phyloP scores from a whole-genome alignment of 1,140 invertebrate genomes.

The Pogonomyrmex californicus region DNA sequence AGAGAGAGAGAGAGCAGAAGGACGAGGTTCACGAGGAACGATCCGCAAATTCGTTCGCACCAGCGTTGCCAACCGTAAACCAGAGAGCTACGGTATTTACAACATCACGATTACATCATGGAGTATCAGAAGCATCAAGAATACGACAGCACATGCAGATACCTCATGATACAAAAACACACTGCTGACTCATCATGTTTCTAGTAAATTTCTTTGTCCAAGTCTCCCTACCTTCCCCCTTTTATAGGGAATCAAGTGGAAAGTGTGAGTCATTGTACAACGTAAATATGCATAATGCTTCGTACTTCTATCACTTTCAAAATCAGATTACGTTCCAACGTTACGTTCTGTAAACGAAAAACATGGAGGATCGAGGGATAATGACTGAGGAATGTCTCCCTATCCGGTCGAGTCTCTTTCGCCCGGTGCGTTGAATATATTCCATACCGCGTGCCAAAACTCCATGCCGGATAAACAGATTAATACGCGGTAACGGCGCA shows the following conservation, averaged over 20 bases:
- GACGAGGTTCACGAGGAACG: slow-evolving; percentile 42
- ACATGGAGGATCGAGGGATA: neutral
- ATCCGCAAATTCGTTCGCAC: slow-evolving; percentile 56
- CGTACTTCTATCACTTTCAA: neutral
- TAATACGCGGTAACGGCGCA: slow-evolving; percentile 62
- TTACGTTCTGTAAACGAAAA: neutral
- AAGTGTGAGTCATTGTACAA: neutral
- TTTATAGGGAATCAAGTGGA: neutral
- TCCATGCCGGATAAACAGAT: slow-evolving; percentile 60
- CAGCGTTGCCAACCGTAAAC: slow-evolving; percentile 46
- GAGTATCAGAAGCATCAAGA: neutral
- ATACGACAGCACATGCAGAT: slow-evolving; percentile 5
- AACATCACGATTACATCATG: slow-evolving; percentile 39
- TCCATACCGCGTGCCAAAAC: slow-evolving; percentile 42
- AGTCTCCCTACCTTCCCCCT: neutral
- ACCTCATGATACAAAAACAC: neutral
- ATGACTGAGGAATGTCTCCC: neutral
- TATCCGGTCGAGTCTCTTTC: slow-evolving; percentile 2
- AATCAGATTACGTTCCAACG: neutral
- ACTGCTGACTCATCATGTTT: slow-evolving; percentile 8
- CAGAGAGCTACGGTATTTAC: slow-evolving; percentile 32
- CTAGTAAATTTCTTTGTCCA: neutral
- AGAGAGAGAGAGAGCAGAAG: slow-evolving; percentile 26
- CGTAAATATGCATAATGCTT: neutral
- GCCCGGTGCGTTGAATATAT: neutral